A percentile compares a stretch with the other conserved stretches of the same genome.
phyloP scores from a whole-genome alignment of 2,797 vertebrate species.

The Cyprinella venusta region DNA sequence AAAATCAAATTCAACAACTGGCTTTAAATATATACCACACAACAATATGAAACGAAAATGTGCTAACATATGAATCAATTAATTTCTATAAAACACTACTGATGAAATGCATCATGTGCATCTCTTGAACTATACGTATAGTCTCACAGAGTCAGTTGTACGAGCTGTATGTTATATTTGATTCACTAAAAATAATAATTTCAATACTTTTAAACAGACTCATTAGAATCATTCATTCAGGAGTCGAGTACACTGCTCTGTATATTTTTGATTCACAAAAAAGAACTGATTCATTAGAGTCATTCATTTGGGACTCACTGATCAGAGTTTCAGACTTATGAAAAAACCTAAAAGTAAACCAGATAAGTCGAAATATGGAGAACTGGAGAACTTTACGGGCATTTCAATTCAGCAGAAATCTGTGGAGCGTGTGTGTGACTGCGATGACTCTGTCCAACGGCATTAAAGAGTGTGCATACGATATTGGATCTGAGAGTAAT shows the following conservation, averaged over 20 bases:
- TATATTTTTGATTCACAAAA: background rate
- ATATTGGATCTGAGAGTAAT: conserved; percentile 14
- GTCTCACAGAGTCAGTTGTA: no score
- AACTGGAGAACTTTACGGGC: background rate
- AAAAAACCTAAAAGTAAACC: background rate
- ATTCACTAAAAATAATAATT: background rate
- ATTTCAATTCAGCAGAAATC: conserved; percentile 4
- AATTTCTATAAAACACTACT: background rate
- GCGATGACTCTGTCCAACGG: background rate
- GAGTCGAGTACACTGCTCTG: background rate
- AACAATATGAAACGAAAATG: background rate
- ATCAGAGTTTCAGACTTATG: background rate
- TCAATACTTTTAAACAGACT: background rate
- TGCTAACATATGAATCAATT: background rate
- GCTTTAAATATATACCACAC: background rate
- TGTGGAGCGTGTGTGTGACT: conserved; percentile 13
- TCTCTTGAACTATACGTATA: background rate
- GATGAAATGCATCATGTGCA: background rate
- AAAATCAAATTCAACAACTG: background rate
- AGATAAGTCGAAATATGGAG: conserved; percentile 1
- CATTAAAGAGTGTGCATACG: conserved; percentile 8
- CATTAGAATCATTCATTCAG: background rate
- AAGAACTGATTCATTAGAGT: background rate
- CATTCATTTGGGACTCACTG: background rate
- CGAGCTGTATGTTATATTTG: background rate